Percentiles rank a stretch among this genome's conserved stretches.
Conservation (phyloP, 1,140 invertebrate genomes). For the Manduca sexta region DNA sequence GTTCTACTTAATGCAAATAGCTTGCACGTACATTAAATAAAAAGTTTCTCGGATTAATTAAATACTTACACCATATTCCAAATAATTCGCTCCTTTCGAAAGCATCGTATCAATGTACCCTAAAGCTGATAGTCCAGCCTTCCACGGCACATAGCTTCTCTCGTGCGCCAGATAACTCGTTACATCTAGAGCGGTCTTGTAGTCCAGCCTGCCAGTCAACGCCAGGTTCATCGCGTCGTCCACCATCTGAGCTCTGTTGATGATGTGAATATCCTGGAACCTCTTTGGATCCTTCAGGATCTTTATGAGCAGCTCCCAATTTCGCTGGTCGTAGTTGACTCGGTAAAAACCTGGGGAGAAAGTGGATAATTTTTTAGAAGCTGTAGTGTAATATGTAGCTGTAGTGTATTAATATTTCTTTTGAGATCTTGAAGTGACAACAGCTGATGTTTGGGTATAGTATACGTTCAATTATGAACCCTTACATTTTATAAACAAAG, state of each 20-base stretch:
- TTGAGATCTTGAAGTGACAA: too few species aligned
- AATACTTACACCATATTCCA: conserved; percentile 80
- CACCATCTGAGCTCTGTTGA: conserved; percentile 90
- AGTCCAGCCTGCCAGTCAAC: conserved; percentile 75
- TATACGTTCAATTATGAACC: too few species aligned
- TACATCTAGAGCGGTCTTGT: conserved; percentile 81
- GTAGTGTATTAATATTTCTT: too few species aligned
- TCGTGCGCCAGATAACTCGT: conserved; percentile 84
- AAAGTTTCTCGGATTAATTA: too few species aligned
- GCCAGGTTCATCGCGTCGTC: conserved; percentile 92
- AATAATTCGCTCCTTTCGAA: conserved; percentile 79
- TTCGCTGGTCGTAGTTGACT: conserved; percentile 77
- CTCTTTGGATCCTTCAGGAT: conserved; percentile 77
- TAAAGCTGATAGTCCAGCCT: conserved; percentile 80
- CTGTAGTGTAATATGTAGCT: too few species aligned
- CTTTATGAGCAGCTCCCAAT: conserved; percentile 84
- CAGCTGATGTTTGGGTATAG: too few species aligned
- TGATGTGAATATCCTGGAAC: conserved; percentile 78
- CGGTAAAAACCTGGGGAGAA: conserved; percentile 81
- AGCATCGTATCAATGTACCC: conserved; percentile 84
- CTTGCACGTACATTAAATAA: too few species aligned
- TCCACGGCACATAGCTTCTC: conserved; percentile 86
- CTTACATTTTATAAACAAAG: too few species aligned
- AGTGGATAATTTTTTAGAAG: too few species aligned
- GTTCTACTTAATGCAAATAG: too few species aligned